A percentile compares a stretch with the other conserved stretches of the same genome.
Evolutionary conservation across 2,888 invertebrate species (phyloP).

Genomic region (Hyalella azteca): DNA sequence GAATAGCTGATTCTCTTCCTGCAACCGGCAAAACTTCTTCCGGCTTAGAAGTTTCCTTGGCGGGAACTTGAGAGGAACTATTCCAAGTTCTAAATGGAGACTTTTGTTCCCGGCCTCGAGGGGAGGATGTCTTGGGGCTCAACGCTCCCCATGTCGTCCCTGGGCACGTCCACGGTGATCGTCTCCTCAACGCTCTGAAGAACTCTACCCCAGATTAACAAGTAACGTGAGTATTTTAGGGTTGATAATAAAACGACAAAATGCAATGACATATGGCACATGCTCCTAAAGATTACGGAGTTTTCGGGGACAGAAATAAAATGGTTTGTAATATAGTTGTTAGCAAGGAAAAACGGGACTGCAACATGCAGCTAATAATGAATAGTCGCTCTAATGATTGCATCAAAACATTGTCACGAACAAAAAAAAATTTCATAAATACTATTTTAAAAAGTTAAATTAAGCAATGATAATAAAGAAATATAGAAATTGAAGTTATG

Average conservation of each 20-base stretch:
- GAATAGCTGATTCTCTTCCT: neutral
- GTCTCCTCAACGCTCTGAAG: slow-evolving; percentile 45
- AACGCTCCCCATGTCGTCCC: slow-evolving; percentile 50
- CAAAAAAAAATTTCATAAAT: neutral
- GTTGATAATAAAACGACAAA: neutral
- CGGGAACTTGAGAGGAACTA: no score
- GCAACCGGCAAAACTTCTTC: neutral
- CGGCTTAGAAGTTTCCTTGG: no score
- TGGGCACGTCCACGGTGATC: slow-evolving; percentile 47
- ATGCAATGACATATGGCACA: neutral
- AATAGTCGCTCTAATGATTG: neutral
- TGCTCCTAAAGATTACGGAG: neutral
- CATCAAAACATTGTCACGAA: neutral
- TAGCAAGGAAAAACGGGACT: neutral
- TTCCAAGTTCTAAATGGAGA: neutral
- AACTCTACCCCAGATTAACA: slow-evolving; percentile 13
- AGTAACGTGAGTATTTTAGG: neutral
- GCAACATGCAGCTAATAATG: neutral
- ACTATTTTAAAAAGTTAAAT: neutral
- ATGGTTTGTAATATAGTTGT: neutral
- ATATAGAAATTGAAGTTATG: neutral
- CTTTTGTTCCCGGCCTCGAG: slow-evolving; percentile 38
- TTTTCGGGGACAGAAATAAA: neutral
- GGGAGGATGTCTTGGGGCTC: slow-evolving; percentile 37
- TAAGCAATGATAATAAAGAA: neutral